A percentile compares a stretch with the other conserved stretches of the same genome.
Evolutionary conservation across 2,888 invertebrate genomes (phyloP).

Genomic region (Agrenia bidenticulata): DNA sequence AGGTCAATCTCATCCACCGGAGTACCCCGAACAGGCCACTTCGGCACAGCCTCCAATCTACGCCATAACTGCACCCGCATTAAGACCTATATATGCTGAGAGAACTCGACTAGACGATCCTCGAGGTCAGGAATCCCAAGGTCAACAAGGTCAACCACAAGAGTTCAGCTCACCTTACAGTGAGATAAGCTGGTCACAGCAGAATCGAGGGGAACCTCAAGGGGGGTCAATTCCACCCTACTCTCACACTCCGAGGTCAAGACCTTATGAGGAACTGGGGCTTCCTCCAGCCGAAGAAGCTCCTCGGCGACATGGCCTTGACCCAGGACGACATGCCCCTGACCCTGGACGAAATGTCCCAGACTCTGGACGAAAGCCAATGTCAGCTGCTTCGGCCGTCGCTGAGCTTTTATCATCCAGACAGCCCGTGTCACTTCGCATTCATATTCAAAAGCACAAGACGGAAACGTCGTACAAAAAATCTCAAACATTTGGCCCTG

Average conservation of each 20-base stretch:
- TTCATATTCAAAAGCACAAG: conserved; percentile 45
- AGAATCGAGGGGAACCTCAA: no score
- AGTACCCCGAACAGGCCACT: background rate
- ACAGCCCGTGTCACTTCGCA: conserved; percentile 39
- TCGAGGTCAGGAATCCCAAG: background rate
- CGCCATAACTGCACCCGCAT: background rate
- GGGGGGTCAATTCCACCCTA: no score
- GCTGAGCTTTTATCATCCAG: conserved; percentile 37
- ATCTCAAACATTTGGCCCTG: background rate
- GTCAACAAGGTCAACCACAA: background rate
- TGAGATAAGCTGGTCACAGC: no score
- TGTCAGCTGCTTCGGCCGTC: conserved; percentile 38
- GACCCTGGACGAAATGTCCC: background rate
- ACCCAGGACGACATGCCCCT: background rate
- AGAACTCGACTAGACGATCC: background rate
- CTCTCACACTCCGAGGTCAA: background rate
- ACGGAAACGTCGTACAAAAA: conserved; percentile 42
- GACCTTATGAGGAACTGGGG: conserved; percentile 3
- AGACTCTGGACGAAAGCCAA: background rate
- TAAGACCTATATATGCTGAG: background rate
- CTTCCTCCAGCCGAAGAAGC: background rate
- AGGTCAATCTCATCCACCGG: background rate
- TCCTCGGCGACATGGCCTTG: background rate
- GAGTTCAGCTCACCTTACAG: background rate
- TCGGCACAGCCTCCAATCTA: background rate